Evolutionary conservation across 2,113 vertebrate genomes (phyloP), one percentile per base, ranked within the genome.

Genomic region (Gallinago media): DNA sequence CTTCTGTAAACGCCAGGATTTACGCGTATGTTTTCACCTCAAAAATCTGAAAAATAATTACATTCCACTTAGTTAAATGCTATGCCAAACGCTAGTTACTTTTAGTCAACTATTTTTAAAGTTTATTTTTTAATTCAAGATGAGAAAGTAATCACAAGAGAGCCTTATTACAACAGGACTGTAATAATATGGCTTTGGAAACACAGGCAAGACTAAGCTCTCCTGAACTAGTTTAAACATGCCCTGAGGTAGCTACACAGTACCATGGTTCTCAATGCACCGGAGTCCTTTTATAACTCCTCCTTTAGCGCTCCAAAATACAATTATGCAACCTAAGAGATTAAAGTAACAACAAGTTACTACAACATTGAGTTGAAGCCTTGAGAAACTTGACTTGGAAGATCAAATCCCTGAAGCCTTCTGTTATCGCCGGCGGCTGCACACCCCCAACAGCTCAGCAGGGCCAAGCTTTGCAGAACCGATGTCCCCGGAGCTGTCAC

Each of bases 1-100:
- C 97, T 98, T 99, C 97, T 11, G 82, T 96, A 94, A 97, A 96
- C 65, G 96, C 98, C 98, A 97, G 97, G 97, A 94, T 94, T 97
- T 92, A 97, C 44, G 58, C 31, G 46, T 82, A 47, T 76, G 61
- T 61, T 76, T 94, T 93, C 91, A 87, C 84, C 72, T 73, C 44
- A 80, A 72, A 47, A 32, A 81, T 18, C 91, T 89, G 85, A 87
- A 95, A 84, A 92, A 58, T 12, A 96, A 89, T 58, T 58, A 55
- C 59, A 80, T 81, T 63, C 8, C 44, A 38, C 21, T 81, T 84
- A 17, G 59, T 84, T 88, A 86, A 15, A n/a, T 3, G 2, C 8
- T 3, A 0, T 6, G 3, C 36, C n/a, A 5, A 83, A 62, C 16
- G 74, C 2, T 23, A 67, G 47, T 47, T 52, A 47, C 18, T 74